phyloP scores from a whole-genome alignment of 2,888 invertebrate genomes.

The Eupithecia abbreviata region DNA sequence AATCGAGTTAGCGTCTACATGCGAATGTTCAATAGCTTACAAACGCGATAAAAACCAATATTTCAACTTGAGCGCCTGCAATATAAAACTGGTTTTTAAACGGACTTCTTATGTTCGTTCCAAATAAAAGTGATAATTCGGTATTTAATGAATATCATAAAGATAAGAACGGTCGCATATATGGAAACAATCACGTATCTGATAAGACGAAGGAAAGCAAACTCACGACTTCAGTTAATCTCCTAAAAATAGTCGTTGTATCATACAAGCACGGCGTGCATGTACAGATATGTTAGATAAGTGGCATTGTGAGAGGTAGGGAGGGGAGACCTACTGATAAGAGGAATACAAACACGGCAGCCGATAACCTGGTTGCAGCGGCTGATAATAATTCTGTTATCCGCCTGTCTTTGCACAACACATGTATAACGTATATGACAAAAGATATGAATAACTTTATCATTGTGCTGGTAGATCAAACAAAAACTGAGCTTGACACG shows the following conservation, averaged over 20 bases:
- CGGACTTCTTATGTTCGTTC: conserved; percentile 48
- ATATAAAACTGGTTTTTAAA: conserved; percentile 53
- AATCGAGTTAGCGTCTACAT: conserved; percentile 76
- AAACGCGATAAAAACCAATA: conserved; percentile 59
- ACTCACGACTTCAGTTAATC: conserved; percentile 55
- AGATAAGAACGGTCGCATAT: conserved; percentile 48
- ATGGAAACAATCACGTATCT: conserved; percentile 52
- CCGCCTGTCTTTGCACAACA: conserved; percentile 50
- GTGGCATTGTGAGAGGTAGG: conserved; percentile 60
- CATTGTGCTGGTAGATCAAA: conserved; percentile 25
- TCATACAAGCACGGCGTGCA: conserved; percentile 62
- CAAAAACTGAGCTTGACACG: conserved; percentile 4
- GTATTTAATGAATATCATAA: conserved; percentile 45
- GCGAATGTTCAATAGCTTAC: conserved; percentile 71
- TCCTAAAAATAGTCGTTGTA: conserved; percentile 69
- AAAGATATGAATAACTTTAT: conserved; percentile 37
- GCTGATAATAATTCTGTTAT: conserved; percentile 67
- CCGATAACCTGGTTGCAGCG: conserved; percentile 78
- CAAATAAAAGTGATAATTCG: conserved; percentile 52
- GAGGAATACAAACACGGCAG: conserved; percentile 70
- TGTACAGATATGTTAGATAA: conserved; percentile 64
- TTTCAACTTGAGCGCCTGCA: conserved; percentile 51
- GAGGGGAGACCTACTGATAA: conserved; percentile 71
- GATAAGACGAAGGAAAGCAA: conserved; percentile 50
- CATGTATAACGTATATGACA: conserved; percentile 35